Evolutionary conservation across 2,888 invertebrate genomes (phyloP).

Genomic region (Cosmia trapezina): DNA sequence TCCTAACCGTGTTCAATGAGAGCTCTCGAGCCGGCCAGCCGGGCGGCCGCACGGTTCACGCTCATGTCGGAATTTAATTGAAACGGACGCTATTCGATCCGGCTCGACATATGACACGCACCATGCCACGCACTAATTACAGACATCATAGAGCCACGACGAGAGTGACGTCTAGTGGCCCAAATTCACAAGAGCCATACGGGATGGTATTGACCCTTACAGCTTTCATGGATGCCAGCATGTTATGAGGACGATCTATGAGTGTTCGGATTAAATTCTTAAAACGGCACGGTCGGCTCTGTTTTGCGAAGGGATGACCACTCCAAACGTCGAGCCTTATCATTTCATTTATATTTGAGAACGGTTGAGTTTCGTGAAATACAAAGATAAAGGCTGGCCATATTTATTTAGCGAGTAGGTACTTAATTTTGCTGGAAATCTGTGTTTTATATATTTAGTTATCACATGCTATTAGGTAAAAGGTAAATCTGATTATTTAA

Average conservation of each 20-base stretch:
- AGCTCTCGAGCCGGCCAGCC: conserved; percentile 75
- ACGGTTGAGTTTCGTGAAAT: conserved; percentile 55
- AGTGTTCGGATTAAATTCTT: conserved; percentile 56
- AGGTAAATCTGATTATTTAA: neutral
- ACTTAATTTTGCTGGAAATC: conserved; percentile 8
- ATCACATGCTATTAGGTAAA: too few species aligned
- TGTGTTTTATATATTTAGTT: neutral
- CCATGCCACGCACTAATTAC: conserved; percentile 81
- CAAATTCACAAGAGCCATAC: conserved; percentile 66
- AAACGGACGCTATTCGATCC: conserved; percentile 80
- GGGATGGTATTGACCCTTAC: conserved; percentile 65
- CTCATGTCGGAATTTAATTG: conserved; percentile 84
- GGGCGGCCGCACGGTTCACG: conserved; percentile 68
- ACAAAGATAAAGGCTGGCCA: conserved; percentile 26
- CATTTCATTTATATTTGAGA: conserved; percentile 56
- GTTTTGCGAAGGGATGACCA: conserved; percentile 53
- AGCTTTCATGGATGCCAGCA: conserved; percentile 27
- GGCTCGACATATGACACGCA: conserved; percentile 74
- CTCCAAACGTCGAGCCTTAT: conserved; percentile 51
- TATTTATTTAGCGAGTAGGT: conserved; percentile 19
- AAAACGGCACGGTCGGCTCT: conserved; percentile 42
- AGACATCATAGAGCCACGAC: conserved; percentile 73
- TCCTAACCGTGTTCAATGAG: conserved; percentile 73
- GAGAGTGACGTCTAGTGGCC: conserved; percentile 83
- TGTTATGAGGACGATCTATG: conserved; percentile 13